Conservation (phyloP, 2,113 vertebrate genomes). For the Phocoena phocoena region DNA sequence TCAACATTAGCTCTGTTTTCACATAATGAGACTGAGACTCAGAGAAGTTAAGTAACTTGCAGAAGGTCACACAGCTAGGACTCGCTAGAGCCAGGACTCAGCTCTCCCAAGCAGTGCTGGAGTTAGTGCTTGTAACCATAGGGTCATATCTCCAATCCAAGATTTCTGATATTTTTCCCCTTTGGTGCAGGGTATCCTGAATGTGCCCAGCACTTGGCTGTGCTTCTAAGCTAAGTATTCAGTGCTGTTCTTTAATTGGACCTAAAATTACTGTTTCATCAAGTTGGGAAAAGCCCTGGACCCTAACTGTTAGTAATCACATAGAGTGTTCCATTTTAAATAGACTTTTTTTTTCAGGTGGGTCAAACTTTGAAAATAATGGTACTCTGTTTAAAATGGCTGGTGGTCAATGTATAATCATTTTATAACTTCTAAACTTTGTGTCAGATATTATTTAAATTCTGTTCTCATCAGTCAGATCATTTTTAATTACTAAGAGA, state of each 20-base stretch:
- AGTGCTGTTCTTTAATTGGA: background rate
- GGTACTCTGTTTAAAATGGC: background rate
- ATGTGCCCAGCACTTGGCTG: background rate
- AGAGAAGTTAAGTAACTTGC: background rate
- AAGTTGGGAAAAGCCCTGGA: background rate
- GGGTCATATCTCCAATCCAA: background rate
- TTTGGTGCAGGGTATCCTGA: background rate
- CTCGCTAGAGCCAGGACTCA: background rate
- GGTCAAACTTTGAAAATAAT: slow-evolving; percentile 23
- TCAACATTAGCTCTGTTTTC: background rate
- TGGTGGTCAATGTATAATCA: background rate
- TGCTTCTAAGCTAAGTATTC: slow-evolving; percentile 7
- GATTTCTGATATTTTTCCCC: background rate
- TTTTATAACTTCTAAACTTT: slow-evolving; percentile 30
- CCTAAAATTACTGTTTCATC: background rate
- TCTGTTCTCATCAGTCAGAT: background rate
- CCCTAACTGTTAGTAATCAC: background rate
- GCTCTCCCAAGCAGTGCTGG: background rate
- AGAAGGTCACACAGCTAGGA: background rate
- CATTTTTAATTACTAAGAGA: background rate
- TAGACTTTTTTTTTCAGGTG: background rate
- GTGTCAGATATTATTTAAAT: slow-evolving; percentile 11
- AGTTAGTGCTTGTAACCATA: background rate
- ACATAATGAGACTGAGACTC: background rate
- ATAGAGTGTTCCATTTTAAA: background rate